These are phyloP conservation scores for Acanthosoma haemorrhoidale DNA, from an alignment of 2,888 invertebrate species.

Conservation along the genomic window DNA sequence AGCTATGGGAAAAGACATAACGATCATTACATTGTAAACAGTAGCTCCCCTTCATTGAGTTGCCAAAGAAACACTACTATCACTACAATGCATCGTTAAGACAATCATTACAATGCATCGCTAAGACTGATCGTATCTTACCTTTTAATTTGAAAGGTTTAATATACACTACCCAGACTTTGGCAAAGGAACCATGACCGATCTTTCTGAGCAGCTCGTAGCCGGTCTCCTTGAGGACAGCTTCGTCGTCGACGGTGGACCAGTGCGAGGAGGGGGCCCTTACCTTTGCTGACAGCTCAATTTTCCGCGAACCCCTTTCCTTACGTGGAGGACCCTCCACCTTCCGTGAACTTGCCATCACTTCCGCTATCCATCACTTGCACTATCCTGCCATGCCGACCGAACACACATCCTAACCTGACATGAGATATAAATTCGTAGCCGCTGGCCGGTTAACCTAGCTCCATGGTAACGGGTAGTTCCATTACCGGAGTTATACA, in stretches of 20 bases:
- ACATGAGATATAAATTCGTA: not conserved
- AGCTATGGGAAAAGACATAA: too few species aligned
- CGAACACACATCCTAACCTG: not conserved
- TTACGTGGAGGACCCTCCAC: too few species aligned
- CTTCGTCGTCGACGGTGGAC: not conserved
- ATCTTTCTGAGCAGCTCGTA: constrained; percentile 9
- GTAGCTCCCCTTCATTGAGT: too few species aligned
- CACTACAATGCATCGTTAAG: too few species aligned
- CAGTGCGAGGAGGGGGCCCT: not conserved
- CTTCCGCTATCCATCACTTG: not conserved
- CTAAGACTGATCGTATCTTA: too few species aligned
- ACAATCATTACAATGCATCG: too few species aligned
- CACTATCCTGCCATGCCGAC: not conserved
- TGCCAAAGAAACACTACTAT: too few species aligned
- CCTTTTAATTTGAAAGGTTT: too few species aligned
- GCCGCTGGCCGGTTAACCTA: not conserved
- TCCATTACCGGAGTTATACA: not conserved
- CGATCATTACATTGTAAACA: too few species aligned
- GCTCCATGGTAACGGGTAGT: not conserved
- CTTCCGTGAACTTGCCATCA: not conserved
- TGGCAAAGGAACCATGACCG: constrained; percentile 13
- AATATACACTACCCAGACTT: constrained; percentile 25
- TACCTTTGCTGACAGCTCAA: not conserved
- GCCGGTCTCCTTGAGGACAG: constrained; percentile 1
- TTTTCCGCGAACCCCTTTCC: not conserved